These are phyloP conservation scores for Drosophila novamexicana DNA, from an alignment of 1,140 invertebrate genomes.

Conservation along the genomic window DNA sequence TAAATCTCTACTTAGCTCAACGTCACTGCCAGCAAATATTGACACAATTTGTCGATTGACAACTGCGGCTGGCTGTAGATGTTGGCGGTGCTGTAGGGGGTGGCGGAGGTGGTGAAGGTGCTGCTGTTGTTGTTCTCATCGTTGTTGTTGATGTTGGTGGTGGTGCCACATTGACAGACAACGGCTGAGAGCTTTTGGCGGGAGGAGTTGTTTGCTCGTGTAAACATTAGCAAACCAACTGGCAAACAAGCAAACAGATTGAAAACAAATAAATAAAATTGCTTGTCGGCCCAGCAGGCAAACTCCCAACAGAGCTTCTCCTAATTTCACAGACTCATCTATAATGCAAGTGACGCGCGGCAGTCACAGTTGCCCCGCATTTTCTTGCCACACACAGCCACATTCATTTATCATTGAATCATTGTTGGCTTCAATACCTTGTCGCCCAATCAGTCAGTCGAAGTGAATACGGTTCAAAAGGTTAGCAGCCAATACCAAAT, in stretches of 20 bases:
- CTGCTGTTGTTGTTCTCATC: not conserved
- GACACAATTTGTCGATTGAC: slow-evolving; percentile 74
- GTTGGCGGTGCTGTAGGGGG: not conserved
- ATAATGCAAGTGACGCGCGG: slow-evolving; percentile 48
- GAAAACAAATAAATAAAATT: slow-evolving; percentile 79
- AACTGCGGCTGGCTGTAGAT: slow-evolving; percentile 34
- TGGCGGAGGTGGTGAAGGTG: not conserved
- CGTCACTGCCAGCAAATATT: slow-evolving; percentile 76
- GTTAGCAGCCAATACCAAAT: not conserved
- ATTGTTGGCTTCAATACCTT: slow-evolving; percentile 35
- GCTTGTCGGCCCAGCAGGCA: slow-evolving; percentile 50
- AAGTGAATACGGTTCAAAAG: slow-evolving; percentile 5
- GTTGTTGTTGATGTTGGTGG: not conserved
- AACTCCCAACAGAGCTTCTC: slow-evolving; percentile 15
- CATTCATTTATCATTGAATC: slow-evolving; percentile 35
- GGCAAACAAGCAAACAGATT: slow-evolving; percentile 80
- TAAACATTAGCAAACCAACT: slow-evolving; percentile 81
- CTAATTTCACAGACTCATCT: slow-evolving; percentile 19
- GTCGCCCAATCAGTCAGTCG: not conserved
- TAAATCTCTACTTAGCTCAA: slow-evolving; percentile 75
- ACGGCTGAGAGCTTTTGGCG: slow-evolving; percentile 14
- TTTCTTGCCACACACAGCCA: not conserved
- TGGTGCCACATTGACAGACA: slow-evolving; percentile 22
- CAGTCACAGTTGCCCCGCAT: slow-evolving; percentile 3
- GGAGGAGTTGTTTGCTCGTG: slow-evolving; percentile 64